phyloP scores from a whole-genome alignment of 30 jellyfish, hydroid and myxozoan genomes.

The Turritopsis dohrnii region DNA sequence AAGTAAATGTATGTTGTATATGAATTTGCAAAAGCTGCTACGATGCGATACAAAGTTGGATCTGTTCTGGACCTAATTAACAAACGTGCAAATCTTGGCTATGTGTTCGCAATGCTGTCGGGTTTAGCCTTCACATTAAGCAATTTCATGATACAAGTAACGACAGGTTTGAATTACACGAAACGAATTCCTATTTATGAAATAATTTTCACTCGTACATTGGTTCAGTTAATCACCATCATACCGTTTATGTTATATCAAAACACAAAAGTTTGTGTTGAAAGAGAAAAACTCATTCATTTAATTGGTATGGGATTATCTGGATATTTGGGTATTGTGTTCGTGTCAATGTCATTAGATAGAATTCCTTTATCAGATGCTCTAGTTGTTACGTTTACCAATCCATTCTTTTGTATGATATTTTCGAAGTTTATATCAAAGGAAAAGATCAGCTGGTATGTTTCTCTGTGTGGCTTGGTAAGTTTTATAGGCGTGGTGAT shows the following conservation, averaged over 20 bases:
- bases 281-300: background rate
- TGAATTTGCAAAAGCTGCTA: no score
- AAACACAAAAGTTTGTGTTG: constrained; percentile 10
- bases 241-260: constrained; percentile 29
- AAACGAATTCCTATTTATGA: constrained; percentile 45
- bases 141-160: constrained; percentile 63
- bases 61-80: no score
- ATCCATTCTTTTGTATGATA: constrained; percentile 62
- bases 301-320: constrained; percentile 44
- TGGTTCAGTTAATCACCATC: constrained; percentile 35
- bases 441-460: constrained; percentile 45
- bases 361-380: constrained; percentile 73
- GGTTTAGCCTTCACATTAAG: constrained; percentile 60
- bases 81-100: no score
- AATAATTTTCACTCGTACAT: constrained; percentile 53
- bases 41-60: no score
- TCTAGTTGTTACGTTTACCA: constrained; percentile 55
- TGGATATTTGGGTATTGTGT: constrained; percentile 55
- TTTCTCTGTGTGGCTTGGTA: constrained; percentile 46
- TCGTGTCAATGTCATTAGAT: constrained; percentile 56
- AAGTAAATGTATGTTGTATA: no score
- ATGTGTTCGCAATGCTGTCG: constrained; percentile 37
- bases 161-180: background rate
- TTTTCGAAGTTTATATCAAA: constrained; percentile 49
- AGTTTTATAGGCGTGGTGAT: constrained; percentile 63